Percentiles rank a stretch among this genome's conserved stretches.
Evolutionary conservation across 1,140 invertebrate species (phyloP).

Genomic region (Pteromalus puparum): DNA sequence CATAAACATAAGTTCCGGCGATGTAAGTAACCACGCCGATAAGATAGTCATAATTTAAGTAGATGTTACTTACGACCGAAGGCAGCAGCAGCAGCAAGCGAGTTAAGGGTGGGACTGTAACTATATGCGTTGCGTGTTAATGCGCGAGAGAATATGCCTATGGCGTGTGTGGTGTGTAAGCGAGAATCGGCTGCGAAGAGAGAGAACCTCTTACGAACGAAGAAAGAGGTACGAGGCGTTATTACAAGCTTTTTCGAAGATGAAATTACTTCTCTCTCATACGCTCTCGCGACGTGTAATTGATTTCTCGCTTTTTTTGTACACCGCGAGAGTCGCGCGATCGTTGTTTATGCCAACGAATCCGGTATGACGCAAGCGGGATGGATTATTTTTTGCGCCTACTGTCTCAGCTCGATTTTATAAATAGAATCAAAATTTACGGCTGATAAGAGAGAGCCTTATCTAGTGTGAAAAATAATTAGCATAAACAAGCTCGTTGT

Average conservation of each 20-base stretch:
- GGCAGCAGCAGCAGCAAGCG: slow-evolving; percentile 20
- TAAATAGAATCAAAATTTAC: not conserved
- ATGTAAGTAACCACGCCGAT: slow-evolving; percentile 60
- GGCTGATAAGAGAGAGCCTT: not conserved
- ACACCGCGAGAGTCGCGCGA: not conserved
- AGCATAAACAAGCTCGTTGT: not conserved
- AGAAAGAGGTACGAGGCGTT: slow-evolving; percentile 49
- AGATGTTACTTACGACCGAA: slow-evolving; percentile 58
- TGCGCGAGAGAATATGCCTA: not conserved
- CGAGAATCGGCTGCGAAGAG: not conserved
- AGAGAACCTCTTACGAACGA: not conserved
- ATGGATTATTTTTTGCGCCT: not conserved
- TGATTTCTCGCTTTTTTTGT: slow-evolving; percentile 21
- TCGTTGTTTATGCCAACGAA: not conserved
- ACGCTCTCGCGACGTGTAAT: not conserved
- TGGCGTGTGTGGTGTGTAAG: not conserved
- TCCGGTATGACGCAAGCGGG: not conserved
- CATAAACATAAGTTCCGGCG: slow-evolving; percentile 57
- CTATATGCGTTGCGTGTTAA: slow-evolving; percentile 38
- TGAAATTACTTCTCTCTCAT: slow-evolving; percentile 26
- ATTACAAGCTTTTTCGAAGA: slow-evolving; percentile 57
- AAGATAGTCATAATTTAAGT: slow-evolving; percentile 64
- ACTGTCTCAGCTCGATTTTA: not conserved
- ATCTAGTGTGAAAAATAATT: slow-evolving; percentile 11
- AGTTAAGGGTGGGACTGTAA: slow-evolving; percentile 9